Percentiles rank a stretch among this genome's conserved stretches.
These are phyloP conservation scores for Furcifer pardalis DNA, from an alignment of 2,797 vertebrate genomes.

Conservation along the genomic window DNA sequence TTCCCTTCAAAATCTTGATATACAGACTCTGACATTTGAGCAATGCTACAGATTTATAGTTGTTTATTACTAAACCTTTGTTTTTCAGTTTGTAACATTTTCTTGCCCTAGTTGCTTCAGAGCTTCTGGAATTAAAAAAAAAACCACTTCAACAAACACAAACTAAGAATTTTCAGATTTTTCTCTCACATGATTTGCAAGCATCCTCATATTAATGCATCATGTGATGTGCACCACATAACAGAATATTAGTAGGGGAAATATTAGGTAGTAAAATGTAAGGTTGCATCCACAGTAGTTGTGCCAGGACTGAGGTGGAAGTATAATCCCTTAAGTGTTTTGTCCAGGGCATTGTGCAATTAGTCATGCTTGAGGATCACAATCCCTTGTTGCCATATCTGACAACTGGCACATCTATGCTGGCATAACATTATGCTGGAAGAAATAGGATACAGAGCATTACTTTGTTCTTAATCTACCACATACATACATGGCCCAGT, in stretches of 20 bases:
- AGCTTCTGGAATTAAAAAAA: neutral
- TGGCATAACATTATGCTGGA: too few relatives aligned
- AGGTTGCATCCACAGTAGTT: too few relatives aligned
- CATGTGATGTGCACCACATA: too few relatives aligned
- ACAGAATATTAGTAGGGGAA: too few relatives aligned
- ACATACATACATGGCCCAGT: neutral
- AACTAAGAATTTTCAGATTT: neutral
- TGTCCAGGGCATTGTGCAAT: too few relatives aligned
- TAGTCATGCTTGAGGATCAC: too few relatives aligned
- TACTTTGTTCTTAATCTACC: neutral
- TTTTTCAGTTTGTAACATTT: neutral
- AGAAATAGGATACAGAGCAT: neutral
- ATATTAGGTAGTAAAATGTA: too few relatives aligned
- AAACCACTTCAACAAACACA: neutral
- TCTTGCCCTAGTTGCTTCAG: neutral
- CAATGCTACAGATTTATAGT: neutral
- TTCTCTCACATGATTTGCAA: neutral
- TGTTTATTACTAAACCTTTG: neutral
- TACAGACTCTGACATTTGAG: neutral
- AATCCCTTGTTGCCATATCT: too few relatives aligned
- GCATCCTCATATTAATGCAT: too few relatives aligned
- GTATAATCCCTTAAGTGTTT: too few relatives aligned
- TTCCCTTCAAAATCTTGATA: neutral
- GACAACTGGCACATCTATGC: too few relatives aligned
- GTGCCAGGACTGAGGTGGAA: too few relatives aligned